Conservation (phyloP, 2,888 invertebrate species). For the Tachina lurida region DNA sequence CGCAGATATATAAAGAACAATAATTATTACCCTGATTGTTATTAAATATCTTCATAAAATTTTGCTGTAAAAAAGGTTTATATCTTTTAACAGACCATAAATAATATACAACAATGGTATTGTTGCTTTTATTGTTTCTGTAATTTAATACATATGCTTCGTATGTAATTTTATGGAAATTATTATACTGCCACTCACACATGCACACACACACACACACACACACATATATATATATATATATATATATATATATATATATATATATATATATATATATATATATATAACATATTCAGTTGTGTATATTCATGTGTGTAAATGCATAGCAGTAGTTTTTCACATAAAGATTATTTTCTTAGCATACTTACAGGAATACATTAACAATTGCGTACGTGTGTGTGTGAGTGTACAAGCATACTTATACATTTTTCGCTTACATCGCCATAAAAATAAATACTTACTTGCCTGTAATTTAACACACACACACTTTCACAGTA, state of each 20-base stretch:
- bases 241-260: no score
- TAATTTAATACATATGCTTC: constrained; percentile 55
- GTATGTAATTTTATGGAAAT: constrained; percentile 52
- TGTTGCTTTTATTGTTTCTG: constrained; percentile 37
- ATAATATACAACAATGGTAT: constrained; percentile 37
- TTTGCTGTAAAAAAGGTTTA: constrained; percentile 26
- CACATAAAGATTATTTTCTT: constrained; percentile 33
- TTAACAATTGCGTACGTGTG: background rate
- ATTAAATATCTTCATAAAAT: constrained; percentile 46
- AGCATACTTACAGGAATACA: background rate
- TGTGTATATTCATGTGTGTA: no score
- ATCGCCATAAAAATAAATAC: background rate
- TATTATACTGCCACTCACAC: constrained; percentile 27
- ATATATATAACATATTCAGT: background rate
- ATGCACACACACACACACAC: background rate
- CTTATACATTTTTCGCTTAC: background rate
- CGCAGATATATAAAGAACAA: constrained; percentile 39
- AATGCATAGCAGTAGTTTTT: constrained; percentile 18
- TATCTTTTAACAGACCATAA: constrained; percentile 39
- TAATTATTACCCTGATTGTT: constrained; percentile 56
- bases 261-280: no score
- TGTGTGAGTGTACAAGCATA: background rate
- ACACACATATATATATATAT: no score
- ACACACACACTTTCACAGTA: background rate
- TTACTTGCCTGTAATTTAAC: background rate